A percentile compares a stretch with the other conserved stretches of the same genome.
phyloP scores from a whole-genome alignment of 1,140 invertebrate species.

The Tetranychus urticae region DNA sequence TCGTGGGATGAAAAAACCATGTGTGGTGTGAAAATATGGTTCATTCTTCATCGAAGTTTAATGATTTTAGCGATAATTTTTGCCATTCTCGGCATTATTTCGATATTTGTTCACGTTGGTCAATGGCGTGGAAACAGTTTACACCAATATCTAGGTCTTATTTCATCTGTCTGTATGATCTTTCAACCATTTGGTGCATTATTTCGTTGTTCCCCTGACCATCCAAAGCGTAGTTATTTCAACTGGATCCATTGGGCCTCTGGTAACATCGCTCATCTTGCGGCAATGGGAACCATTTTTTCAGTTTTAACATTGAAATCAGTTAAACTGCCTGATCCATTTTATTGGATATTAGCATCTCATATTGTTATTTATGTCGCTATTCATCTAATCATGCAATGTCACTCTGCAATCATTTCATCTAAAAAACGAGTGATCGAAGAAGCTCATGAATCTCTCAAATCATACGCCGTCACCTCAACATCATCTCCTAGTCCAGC shows the following conservation, averaged over 20 bases:
- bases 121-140: constrained; percentile 33
- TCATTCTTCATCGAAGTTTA: constrained; percentile 56
- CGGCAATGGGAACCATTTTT: constrained; percentile 73
- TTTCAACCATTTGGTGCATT: constrained; percentile 60
- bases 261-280: constrained; percentile 64
- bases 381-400: constrained; percentile 50
- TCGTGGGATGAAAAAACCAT: constrained; percentile 58
- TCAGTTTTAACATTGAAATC: constrained; percentile 56
- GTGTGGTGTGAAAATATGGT: constrained; percentile 78
- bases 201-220: constrained; percentile 59
- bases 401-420: constrained; percentile 1
- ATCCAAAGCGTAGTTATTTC: constrained; percentile 52
- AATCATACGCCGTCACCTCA: no score
- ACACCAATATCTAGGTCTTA: constrained; percentile 29
- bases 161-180: constrained; percentile 30
- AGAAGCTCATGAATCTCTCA: no score
- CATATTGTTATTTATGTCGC: constrained; percentile 70
- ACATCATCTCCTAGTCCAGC: no score
- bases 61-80: constrained; percentile 58
- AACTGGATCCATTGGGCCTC: constrained; percentile 86
- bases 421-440: no score
- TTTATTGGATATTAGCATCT: constrained; percentile 58
- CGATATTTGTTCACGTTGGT: constrained; percentile 58
- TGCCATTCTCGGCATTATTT: constrained; percentile 44
- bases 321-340: constrained; percentile 57